Base-by-base conservation (phyloP, 2,888 invertebrate species). In the Drosophila borealis region DNA sequence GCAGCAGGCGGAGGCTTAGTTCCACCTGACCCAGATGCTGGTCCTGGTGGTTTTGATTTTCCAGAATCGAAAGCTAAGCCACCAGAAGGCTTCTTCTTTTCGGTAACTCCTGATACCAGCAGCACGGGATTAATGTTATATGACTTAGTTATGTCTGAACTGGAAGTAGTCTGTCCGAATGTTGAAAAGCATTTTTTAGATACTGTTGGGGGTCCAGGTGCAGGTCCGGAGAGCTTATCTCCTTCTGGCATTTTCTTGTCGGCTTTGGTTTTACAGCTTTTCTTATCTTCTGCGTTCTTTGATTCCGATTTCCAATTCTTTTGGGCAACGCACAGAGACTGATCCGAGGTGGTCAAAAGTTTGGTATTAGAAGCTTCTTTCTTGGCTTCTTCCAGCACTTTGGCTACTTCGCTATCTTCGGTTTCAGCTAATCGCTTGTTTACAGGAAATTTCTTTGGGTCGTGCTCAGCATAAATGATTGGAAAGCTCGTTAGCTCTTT, bases 361-460 rank as follows among this genome's bases (percentile, higher is more conserved):
- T 36, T 48, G 5, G 11, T 3, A 14, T 36, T 25, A 2, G 8
- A 29, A 42, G 37, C 49, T 2, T 1, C 2, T 8, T 2, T 1
- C 29, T 57, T 68, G 11, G 63, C 77, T 11, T 29, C 10, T 6
- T 46, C 42, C 0, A 78, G 53, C 6, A 29, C 61, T 13, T 50
- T 34, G 0, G 33, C 51, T 9, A 78, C 2, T 19, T 64, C 48
- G 11, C 25, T n/a, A 11, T 79, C 77, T 19, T 57, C 37, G 0
- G 79, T 79, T n/a, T 79, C 80, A 0, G 8, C 13, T 10, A 75
- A 37, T 6, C 14, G 21, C 4, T 63, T 34, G 19, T 79, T 48
- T 0, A 65, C 0, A 0, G 80, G 77, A n/a, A 78, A 78, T 44
- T 63, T 59, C 0, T 13, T n/a, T 1, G 42, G 34, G 2, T 48